Evolutionary conservation across 92 coral and sea anemone genomes (phyloP), one percentile per base, ranked within the genome.

Genomic region (Siderastrea siderea): DNA sequence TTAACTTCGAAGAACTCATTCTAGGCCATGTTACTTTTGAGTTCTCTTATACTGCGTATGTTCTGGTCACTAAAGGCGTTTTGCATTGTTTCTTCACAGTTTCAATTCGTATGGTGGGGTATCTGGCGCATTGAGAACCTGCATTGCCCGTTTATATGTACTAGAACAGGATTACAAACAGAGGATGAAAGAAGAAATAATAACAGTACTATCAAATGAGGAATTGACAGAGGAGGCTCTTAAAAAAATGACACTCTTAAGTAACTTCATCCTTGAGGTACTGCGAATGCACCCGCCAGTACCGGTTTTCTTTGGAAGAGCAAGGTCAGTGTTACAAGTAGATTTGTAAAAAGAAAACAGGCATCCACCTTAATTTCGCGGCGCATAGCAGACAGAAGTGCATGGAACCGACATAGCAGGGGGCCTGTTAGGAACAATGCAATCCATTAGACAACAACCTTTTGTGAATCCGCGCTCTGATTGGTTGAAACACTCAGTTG

Each of bases 71-170:
- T 15, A 61, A 55, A 15, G 14, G 15, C 68, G 4, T 6, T 59
- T 45, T 68, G 5, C 16, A 8, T 12, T 14, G 5, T 77, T 61
- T 77, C 50, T n/a, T 70, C 72, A 2, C 75, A 95, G 98, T 82
- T 95, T 95, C 69, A 95, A 95, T 57, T 83, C 96, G 10, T 95
- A 93, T 74, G 98, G 98, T 7, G 98, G 94, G 2, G 87, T 88
- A 13, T 74, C 97, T 68, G 98, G 98, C 16, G 82, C 92, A 1
- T 11, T 95, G 50, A 70, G 84, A 67, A 74, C 92, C 44, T 87
- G 96, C 74, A 61, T 95, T 7, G 98, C 98, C 11, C 79, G 98
- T 13, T 57, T 95, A 57, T 86, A 62, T 58, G 60, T 91, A 12
- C 58, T 91, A 8, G 95, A 95, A 63, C 65, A 78, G 49, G 87